Base-by-base conservation (phyloP, 2,888 invertebrate genomes). In the Tenthredo livida region DNA sequence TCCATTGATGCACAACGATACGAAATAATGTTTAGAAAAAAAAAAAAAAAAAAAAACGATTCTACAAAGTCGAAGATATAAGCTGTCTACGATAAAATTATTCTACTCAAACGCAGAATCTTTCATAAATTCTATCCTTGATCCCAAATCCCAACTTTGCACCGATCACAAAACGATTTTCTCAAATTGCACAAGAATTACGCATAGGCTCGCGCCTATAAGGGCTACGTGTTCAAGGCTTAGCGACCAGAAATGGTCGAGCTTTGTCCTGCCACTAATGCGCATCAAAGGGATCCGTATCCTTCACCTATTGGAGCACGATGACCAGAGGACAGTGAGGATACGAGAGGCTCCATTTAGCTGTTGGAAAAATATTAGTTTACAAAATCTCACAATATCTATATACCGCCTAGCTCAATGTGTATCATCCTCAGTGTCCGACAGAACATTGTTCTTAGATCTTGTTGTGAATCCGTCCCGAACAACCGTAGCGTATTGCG, bases 271-370 rank as follows among this genome's bases (percentile, higher is more conserved):
- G 83, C 21, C 29, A 83, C 47, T 83, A 70, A 83, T 21, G 15
- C 70, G 83, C 83, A 47, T 83, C 43, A 83, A 83, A 83, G 47
- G 67, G 61, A 83, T 83, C 70, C n/a, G 37, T 70, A 50, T 83
- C 61, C 67, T 67, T 50, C 7, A 33, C 17, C 67, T 83, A 83
- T 47, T 70, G 83, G 83, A 83, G 83, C 83, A 83, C 47, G 82
- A 83, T 67, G n/a, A 15, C n/a, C 25, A 29, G 47, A 67, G 67
- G 50, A 21, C 47, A 29, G 43, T 25, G 21, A 25, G 25, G 40
- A 80, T 21, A 70, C 1, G 15, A 25, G 47, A 47, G 33, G 70
- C 12, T 17, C 25, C n/a, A 25, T 43, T 67, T 40, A 25, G 80
- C 67, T 47, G 83, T 83, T 83, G 21, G 33, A 65, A 47, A 83